A percentile compares a stretch with the other conserved stretches of the same genome.
These are phyloP conservation scores for Rhizomys pruinosus DNA, from an alignment of 2,113 vertebrate species.

Conservation along the genomic window DNA sequence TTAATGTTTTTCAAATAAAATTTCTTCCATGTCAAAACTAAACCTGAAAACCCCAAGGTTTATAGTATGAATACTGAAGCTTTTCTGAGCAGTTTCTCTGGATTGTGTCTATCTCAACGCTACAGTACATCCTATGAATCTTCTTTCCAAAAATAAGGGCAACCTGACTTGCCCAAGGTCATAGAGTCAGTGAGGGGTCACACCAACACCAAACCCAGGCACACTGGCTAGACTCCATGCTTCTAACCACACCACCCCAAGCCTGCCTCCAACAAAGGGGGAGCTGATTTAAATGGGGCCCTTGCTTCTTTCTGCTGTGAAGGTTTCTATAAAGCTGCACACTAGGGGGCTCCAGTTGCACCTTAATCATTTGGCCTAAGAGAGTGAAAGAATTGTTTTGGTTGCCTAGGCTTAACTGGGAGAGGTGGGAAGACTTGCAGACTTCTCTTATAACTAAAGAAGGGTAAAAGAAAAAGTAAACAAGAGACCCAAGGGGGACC, in stretches of 20 bases:
- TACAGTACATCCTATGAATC: neutral
- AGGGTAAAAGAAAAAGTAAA: neutral
- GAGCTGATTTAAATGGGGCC: neutral
- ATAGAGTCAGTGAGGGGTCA: neutral
- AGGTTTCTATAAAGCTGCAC: neutral
- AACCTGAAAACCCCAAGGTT: neutral
- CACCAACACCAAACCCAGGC: neutral
- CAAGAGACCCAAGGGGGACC: too few relatives aligned
- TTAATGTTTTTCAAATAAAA: neutral
- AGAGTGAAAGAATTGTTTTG: neutral
- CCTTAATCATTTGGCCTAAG: neutral
- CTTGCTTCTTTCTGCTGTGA: neutral
- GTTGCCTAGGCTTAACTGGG: neutral
- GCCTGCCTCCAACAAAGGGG: neutral
- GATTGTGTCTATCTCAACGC: neutral
- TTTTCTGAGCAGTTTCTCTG: neutral
- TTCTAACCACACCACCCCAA: neutral
- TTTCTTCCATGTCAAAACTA: neutral
- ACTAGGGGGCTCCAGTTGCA: accelerated
- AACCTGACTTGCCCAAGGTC: neutral
- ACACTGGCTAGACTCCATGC: neutral
- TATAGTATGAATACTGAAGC: neutral
- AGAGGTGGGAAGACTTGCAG: neutral
- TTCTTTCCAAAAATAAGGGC: neutral
- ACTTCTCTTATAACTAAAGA: neutral